Evolutionary conservation across 2,113 vertebrate species (phyloP), one percentile per base, ranked within the genome.

Genomic region (Bos indicus): DNA sequence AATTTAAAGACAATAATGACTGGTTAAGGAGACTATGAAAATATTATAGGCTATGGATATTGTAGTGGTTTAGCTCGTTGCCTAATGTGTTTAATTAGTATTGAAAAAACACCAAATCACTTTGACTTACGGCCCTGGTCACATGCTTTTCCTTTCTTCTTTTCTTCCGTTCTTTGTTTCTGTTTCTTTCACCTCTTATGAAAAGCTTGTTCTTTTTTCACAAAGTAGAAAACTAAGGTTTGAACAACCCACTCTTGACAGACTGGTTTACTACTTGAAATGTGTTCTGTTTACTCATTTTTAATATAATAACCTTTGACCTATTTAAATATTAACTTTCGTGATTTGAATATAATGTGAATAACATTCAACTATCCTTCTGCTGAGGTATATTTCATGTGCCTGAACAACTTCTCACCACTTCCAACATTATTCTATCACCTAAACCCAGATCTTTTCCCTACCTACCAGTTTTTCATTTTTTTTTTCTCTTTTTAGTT

Each of bases 41-140:
- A 10, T 33, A 23, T 40, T 86, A 21, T 74, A 96, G 60, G 14
- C 92, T 87, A 43, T 92, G 84, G 93, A 80, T 96, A 90, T 78
- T 94, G 88, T 16, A 67, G 71, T 80, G 26, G 0, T 0, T 67
- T 71, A 84, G 43, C 28, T 94, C 57, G 2, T 93, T 96, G 94
- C 46, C 89, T 98, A 92, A 91, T 97, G 80, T 91, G 95, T 95
- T 95, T 98, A 96, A 98, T 98, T 97, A 97, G 71, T 60, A 97
- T 82, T 51, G 15, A 97, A 84, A 48, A 95, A 26, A 62, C 94
- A 91, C 62, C 96, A 96, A 92, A 95, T 80, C 54, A 2, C 90
- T 83, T 85, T 97, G 97, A 92, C 74, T 97, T n/a, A 16, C 33
- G 91, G 88, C 90, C 81, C 93, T 40, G 80, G 88, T 91, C 93